These are phyloP conservation scores for Phragmatobia fuliginosa DNA, from an alignment of 2,888 invertebrate genomes.

Conservation along the genomic window DNA sequence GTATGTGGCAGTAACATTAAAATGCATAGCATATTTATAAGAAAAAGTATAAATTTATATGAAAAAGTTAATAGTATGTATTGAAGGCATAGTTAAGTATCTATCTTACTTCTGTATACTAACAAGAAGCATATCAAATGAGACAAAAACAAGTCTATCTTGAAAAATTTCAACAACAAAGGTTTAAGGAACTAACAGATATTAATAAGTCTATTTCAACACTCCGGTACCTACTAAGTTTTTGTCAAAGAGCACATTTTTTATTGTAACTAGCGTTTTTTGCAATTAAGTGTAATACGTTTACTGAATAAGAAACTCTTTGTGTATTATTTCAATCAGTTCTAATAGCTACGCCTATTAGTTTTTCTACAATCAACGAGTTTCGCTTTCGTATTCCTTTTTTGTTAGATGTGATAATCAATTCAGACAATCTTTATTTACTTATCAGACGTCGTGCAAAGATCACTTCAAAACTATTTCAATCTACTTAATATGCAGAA, in stretches of 20 bases:
- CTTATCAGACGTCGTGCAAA: neutral
- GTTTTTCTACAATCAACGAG: slow-evolving; percentile 14
- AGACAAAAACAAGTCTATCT: slow-evolving; percentile 28
- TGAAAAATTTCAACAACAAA: slow-evolving; percentile 32
- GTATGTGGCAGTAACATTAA: slow-evolving; percentile 12
- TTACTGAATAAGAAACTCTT: slow-evolving; percentile 25
- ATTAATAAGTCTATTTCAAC: slow-evolving; percentile 37
- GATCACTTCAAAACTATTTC: neutral
- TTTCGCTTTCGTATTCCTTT: slow-evolving; percentile 11
- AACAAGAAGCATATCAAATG: slow-evolving; percentile 31
- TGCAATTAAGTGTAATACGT: slow-evolving; percentile 20
- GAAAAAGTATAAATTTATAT: neutral
- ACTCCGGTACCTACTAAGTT: slow-evolving; percentile 17
- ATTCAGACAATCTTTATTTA: neutral
- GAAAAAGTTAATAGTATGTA: neutral
- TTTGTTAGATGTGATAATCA: slow-evolving; percentile 6
- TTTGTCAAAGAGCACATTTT: slow-evolving; percentile 17
- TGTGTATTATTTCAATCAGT: slow-evolving; percentile 13
- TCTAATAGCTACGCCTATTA: slow-evolving; percentile 2
- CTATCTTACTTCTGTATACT: slow-evolving; percentile 23
- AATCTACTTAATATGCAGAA: neutral
- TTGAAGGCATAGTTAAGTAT: neutral
- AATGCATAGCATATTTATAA: neutral
- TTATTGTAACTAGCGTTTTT: slow-evolving; percentile 20
- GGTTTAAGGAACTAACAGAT: slow-evolving; percentile 26